Percentiles rank a stretch among this genome's conserved stretches.
phyloP scores from a whole-genome alignment of 2,888 invertebrate genomes.

The Hofmannophila pseudospretella region DNA sequence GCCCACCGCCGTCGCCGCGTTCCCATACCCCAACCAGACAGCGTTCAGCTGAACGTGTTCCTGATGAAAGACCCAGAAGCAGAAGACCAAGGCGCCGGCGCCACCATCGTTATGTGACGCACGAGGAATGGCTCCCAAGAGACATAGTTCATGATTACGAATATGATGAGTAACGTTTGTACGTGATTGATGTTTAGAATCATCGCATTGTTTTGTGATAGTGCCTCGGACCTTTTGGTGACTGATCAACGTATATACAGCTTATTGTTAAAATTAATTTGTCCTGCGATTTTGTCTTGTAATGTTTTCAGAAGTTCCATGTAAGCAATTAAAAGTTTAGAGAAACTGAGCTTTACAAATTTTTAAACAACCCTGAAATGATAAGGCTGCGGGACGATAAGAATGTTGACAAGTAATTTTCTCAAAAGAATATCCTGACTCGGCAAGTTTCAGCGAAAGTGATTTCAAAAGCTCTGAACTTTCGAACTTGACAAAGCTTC shows the following conservation, averaged over 20 bases:
- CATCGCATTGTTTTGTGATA: no score
- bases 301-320: conserved; percentile 19
- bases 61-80: conserved; percentile 18
- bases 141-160: not conserved
- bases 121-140: conserved; percentile 35
- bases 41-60: not conserved
- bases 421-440: conserved; percentile 20
- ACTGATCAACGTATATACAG: not conserved
- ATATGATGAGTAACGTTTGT: not conserved
- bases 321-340: conserved; percentile 36
- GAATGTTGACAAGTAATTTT: conserved; percentile 12
- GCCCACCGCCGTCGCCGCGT: not conserved
- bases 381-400: conserved; percentile 15
- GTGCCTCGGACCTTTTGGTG: no score
- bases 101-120: conserved; percentile 21
- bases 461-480: conserved; percentile 8
- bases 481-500: conserved; percentile 11
- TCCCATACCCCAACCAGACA: not conserved
- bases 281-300: conserved; percentile 14
- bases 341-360: conserved; percentile 21
- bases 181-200: no score
- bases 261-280: conserved; percentile 1
- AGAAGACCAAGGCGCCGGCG: conserved; percentile 30
- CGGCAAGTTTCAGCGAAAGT: conserved; percentile 15
- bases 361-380: conserved; percentile 19